Evolutionary conservation across 1,140 invertebrate species (phyloP).

Genomic region (Gryon sp.): DNA sequence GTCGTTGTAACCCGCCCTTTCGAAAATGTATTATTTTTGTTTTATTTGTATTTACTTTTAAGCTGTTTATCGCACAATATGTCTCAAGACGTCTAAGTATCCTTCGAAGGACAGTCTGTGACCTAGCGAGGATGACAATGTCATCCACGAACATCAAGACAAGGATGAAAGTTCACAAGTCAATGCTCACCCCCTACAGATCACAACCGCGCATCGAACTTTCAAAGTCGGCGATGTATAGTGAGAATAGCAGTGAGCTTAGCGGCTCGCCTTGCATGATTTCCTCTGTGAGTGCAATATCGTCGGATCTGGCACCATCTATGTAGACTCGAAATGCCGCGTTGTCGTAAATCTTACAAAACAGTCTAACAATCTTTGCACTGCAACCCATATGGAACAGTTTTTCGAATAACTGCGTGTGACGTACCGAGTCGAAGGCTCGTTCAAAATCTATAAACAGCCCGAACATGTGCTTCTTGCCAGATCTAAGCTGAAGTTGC

Average conservation of each 20-base stretch:
- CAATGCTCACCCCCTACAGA: background rate
- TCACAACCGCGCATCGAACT: background rate
- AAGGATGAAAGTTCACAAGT: background rate
- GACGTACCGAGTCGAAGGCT: background rate
- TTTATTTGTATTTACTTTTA: background rate
- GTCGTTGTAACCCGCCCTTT: background rate
- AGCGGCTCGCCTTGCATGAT: background rate
- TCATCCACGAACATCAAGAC: too few species aligned
- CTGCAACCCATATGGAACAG: background rate
- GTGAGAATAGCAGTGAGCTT: background rate
- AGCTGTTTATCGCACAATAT: background rate
- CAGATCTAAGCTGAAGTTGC: background rate
- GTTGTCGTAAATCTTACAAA: background rate
- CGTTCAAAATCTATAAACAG: background rate
- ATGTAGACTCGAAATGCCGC: background rate
- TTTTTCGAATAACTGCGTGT: background rate
- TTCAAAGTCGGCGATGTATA: background rate
- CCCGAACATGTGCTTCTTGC: background rate
- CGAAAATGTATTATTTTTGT: background rate
- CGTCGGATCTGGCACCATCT: background rate
- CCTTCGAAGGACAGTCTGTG: background rate
- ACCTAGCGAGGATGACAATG: background rate
- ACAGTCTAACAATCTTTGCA: background rate
- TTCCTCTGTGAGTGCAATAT: background rate
- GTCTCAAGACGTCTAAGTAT: background rate